Evolutionary conservation across 2,888 invertebrate species (phyloP).

Genomic region (Cynaeus angustus): DNA sequence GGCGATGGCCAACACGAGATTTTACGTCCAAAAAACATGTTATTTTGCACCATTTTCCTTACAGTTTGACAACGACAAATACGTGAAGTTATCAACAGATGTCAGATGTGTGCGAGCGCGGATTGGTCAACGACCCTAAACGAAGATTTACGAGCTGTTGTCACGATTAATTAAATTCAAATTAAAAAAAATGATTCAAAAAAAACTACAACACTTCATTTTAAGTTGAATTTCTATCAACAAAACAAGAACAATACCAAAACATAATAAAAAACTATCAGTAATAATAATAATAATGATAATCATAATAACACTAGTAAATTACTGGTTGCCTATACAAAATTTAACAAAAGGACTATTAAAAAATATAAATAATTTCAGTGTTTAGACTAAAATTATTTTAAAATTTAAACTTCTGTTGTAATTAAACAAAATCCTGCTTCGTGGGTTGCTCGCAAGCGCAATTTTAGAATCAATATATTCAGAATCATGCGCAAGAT

Average conservation of each 20-base stretch:
- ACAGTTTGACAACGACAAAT: slow-evolving; percentile 51
- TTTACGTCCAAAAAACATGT: slow-evolving; percentile 55
- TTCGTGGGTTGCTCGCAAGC: slow-evolving; percentile 23
- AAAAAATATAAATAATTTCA: too few relatives aligned
- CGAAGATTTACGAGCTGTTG: slow-evolving; percentile 18
- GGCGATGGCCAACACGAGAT: slow-evolving; percentile 57
- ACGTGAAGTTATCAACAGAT: slow-evolving; percentile 55
- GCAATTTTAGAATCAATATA: slow-evolving; percentile 45
- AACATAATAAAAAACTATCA: too few relatives aligned
- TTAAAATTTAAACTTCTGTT: not conserved
- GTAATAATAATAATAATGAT: too few relatives aligned
- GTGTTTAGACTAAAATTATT: not conserved
- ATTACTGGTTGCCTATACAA: slow-evolving; percentile 25
- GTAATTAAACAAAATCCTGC: slow-evolving; percentile 1
- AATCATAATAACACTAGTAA: too few relatives aligned
- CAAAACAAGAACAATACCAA: too few relatives aligned
- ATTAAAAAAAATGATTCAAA: not conserved
- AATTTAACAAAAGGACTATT: too few relatives aligned
- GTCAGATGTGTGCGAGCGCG: slow-evolving; percentile 45
- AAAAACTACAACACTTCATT: too few relatives aligned
- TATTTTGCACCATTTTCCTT: slow-evolving; percentile 45
- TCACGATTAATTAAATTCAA: not conserved
- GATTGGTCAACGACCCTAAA: slow-evolving; percentile 28
- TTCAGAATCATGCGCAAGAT: slow-evolving; percentile 46
- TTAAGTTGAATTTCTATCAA: not conserved